Evolutionary conservation across 2,888 invertebrate species (phyloP).

Genomic region (Cheilosia impressa): DNA sequence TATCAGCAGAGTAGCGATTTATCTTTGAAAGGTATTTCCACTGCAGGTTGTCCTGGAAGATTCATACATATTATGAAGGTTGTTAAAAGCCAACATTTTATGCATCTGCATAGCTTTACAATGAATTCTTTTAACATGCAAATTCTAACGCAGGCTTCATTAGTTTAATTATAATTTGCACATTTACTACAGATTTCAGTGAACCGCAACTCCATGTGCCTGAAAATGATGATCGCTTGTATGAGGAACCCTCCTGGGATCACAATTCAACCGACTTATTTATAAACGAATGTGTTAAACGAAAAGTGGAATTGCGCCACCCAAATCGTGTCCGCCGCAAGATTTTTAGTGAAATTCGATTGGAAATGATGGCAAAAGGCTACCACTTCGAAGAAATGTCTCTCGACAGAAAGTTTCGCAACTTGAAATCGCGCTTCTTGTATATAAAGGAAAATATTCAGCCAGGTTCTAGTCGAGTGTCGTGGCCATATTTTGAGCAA

Average conservation of each 20-base stretch:
- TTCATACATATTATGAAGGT: too few relatives aligned
- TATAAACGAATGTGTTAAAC: constrained; percentile 23
- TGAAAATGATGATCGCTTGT: not conserved
- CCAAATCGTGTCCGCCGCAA: not conserved
- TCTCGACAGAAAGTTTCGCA: constrained; percentile 22
- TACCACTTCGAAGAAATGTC: constrained; percentile 8
- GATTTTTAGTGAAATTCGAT: constrained; percentile 20
- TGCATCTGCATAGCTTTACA: too few relatives aligned
- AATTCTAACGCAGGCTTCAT: too few relatives aligned
- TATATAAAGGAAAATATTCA: not conserved
- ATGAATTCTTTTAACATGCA: too few relatives aligned
- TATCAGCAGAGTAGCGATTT: too few relatives aligned
- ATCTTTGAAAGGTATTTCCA: too few relatives aligned
- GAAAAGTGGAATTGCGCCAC: not conserved
- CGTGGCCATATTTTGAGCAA: constrained; percentile 20
- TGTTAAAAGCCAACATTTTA: too few relatives aligned
- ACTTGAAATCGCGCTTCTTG: constrained; percentile 20
- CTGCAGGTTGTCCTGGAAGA: too few relatives aligned
- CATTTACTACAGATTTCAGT: not conserved
- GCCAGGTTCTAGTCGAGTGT: not conserved
- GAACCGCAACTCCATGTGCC: not conserved
- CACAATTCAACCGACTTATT: constrained; percentile 1
- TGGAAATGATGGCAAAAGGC: constrained; percentile 11
- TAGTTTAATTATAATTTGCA: not conserved
- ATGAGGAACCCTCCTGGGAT: not conserved